Conservation (phyloP, 2,888 invertebrate species). For the Nemurella pictetii region DNA sequence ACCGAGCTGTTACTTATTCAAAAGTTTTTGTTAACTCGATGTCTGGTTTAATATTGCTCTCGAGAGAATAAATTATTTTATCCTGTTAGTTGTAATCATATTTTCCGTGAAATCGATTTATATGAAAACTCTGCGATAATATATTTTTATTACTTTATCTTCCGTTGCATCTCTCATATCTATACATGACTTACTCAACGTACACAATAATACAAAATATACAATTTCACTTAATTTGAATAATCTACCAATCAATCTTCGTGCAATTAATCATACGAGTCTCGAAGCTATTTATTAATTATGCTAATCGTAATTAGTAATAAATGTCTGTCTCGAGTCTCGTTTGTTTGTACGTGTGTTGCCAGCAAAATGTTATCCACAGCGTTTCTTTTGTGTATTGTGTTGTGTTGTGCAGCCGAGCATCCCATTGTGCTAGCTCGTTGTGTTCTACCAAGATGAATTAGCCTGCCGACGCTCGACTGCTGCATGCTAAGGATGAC, state of each 20-base stretch:
- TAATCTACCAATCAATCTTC: neutral
- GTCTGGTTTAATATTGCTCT: neutral
- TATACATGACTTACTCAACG: too few species aligned
- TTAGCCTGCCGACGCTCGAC: constrained; percentile 26
- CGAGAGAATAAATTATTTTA: neutral
- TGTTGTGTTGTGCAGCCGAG: neutral
- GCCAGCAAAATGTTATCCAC: neutral
- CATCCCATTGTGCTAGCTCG: constrained; percentile 8
- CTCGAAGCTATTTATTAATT: neutral
- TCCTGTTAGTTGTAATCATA: too few species aligned
- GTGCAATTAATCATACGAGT: neutral
- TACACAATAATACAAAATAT: neutral
- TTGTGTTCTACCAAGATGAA: constrained; percentile 30
- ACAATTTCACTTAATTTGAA: neutral
- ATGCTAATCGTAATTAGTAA: neutral
- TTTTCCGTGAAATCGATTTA: too few species aligned
- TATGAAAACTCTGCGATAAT: too few species aligned
- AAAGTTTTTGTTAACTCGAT: neutral
- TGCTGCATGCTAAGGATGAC: neutral
- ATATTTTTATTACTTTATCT: too few species aligned
- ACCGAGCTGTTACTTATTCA: neutral
- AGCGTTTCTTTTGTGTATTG: constrained; percentile 5
- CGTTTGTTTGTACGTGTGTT: neutral
- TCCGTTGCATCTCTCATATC: too few species aligned
- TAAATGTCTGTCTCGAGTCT: neutral